Evolutionary conservation across 2,888 invertebrate genomes (phyloP), one percentile per base, ranked within the genome.

Genomic region (Drosophila maculinotata): DNA sequence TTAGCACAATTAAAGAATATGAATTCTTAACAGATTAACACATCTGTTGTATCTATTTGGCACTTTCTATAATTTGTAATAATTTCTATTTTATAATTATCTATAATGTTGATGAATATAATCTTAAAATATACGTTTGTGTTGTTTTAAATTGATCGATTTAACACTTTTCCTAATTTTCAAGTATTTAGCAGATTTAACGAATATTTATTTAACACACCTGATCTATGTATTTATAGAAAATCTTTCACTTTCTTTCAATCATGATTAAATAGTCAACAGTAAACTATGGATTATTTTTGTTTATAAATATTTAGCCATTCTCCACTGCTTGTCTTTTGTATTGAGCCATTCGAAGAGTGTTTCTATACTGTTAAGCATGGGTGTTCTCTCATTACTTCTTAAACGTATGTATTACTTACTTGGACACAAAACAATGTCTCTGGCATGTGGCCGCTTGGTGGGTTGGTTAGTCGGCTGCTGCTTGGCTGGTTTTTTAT

Each of bases 401-500:
- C 39, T 41, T 31, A 12, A 14, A 23, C 10, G 48, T 72, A 58
- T 62, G 48, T 72, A 58, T 62, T 44, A 68, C 38, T 67, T 67
- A 51, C 54, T 38, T 17, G 54, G 15, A 26, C 12, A 3, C 20
- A 45, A 6, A 45, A 28, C 45, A 39, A 45, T 45, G 33, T 14
- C 47, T 68, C 47, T 69, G 64, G 59, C 64, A 52, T 69, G 66
- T 48, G 65, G 41, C 45, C 54, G 64, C 67, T 74, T 65, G 54
- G 54, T 49, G 62, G 69, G 23, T 39, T 44, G 58, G 54, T n/a
- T n/a, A n/a, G n/a, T n/a, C n/a, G n/a, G n/a, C n/a, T n/a, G n/a
- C 25, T 64, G 70, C 33, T 45, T 47, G 52, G 26, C 52, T 68
- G 72, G 62, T 65, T 80, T 79, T 78, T 67, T 47, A 73, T 81